Base-by-base conservation (phyloP, 2,797 vertebrate species). In the Darevskia nairensis region DNA sequence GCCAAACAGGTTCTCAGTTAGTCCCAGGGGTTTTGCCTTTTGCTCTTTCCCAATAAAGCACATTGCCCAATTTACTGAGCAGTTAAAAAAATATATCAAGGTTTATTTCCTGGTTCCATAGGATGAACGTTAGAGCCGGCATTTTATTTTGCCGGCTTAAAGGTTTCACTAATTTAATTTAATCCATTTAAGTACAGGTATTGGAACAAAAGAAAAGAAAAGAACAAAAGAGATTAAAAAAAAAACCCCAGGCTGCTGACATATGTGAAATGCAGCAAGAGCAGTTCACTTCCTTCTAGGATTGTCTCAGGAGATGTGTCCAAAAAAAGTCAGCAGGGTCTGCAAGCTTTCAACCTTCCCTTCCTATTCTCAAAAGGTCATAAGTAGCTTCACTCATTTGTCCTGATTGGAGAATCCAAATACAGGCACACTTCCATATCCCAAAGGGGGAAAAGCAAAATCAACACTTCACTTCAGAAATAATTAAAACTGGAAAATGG, bases 101-200 rank as follows among this genome's bases (percentile, higher is more conserved):
- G 84, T 87, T 92, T 93, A 92, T 93, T 87, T 86, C 3, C 9
- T 1, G 23, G 8, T 92, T 90, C 84, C 35, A 92, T 25, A 11
- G 0, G 85, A 88, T 77, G 69, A 94, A 94, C 88, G 79, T 94
- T 91, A 87, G 71, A 93, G 44, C 5, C 79, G 86, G 78, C 82
- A 80, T 79, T 0, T 0, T 91, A 89, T 89, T 95, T 92, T 92
- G 90, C 82, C 93, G 81, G 80, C 88, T 92, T 93, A 93, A 94
- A 93, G 91, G 94, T 93, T 92, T 89, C 92, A 89, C 90, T 96
- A 95, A 96, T 96, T 96, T 94, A 89, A 94, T 95, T 84, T 93
- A 96, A 97, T 96, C 94, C 89, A 92, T 79, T 94, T 95, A 95
- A 96, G 89, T 76, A 90, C 32, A 46, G 86, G 92, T 94, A 94